These are phyloP conservation scores for Parasteatoda lunata DNA, from an alignment of 2,888 invertebrate genomes.

Conservation along the genomic window DNA sequence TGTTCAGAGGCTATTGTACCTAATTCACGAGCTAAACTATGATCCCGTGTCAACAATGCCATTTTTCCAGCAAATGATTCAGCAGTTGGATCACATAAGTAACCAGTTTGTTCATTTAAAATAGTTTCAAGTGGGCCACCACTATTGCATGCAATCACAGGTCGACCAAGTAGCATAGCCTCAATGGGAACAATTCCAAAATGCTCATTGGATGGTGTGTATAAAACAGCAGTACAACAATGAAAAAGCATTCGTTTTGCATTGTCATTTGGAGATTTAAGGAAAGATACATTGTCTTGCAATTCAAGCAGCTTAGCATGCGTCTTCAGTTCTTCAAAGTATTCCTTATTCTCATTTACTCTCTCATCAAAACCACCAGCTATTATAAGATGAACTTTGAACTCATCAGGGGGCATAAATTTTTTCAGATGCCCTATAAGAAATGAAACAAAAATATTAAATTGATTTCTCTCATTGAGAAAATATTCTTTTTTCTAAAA, in stretches of 20 bases:
- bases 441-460: not conserved
- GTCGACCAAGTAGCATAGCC: conserved; percentile 94
- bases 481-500: too few relatives aligned
- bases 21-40: conserved; percentile 80
- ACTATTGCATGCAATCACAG: conserved; percentile 94
- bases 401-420: conserved; percentile 31
- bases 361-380: conserved; percentile 97
- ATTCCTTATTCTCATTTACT: conserved; percentile 89
- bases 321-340: conserved; percentile 84
- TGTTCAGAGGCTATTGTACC: conserved; percentile 76
- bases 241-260: conserved; percentile 88
- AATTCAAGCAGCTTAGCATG: conserved; percentile 81
- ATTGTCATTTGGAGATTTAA: conserved; percentile 89
- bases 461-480: too few relatives aligned
- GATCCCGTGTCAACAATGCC: conserved; percentile 80
- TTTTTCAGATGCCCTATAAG: conserved; percentile 71
- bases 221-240: conserved; percentile 86
- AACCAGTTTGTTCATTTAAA: conserved; percentile 85
- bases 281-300: conserved; percentile 84
- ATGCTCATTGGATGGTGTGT: conserved; percentile 97
- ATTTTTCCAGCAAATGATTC: conserved; percentile 86
- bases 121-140: conserved; percentile 98
- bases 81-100: conserved; percentile 82
- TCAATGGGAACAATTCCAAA: conserved; percentile 99
- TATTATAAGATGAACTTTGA: conserved; percentile 85